Percentiles rank a stretch among this genome's conserved stretches.
phyloP scores from a whole-genome alignment of 2,888 invertebrate species.

The Nomada ruficornis region DNA sequence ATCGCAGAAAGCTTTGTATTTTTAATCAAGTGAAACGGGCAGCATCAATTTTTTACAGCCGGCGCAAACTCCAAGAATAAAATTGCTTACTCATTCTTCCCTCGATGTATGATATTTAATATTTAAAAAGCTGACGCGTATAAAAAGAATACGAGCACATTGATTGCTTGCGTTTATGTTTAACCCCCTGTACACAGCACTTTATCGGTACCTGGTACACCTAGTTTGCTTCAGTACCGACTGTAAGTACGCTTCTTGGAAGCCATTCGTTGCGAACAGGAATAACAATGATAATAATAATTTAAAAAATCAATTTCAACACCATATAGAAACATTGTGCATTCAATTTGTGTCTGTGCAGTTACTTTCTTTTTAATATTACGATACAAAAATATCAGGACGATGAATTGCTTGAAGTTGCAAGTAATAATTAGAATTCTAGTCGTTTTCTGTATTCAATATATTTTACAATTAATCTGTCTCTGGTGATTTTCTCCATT shows the following conservation, averaged over 20 bases:
- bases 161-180: slow-evolving; percentile 33
- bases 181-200: slow-evolving; percentile 6
- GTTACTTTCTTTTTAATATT: neutral
- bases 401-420: neutral
- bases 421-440: neutral
- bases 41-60: neutral
- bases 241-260: slow-evolving; percentile 15
- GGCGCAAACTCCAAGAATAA: neutral
- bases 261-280: neutral
- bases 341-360: neutral
- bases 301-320: slow-evolving; percentile 3
- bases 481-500: neutral
- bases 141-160: slow-evolving; percentile 28
- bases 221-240: slow-evolving; percentile 34
- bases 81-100: slow-evolving; percentile 8
- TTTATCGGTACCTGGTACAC: slow-evolving; percentile 21
- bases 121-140: neutral
- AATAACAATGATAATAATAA: neutral
- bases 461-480: too few species aligned
- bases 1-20: neutral
- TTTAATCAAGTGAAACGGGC: neutral
- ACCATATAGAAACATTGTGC: too few species aligned
- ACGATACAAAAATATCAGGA: neutral
- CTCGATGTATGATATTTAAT: slow-evolving; percentile 4
- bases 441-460: neutral